phyloP scores from a whole-genome alignment of 2,888 invertebrate species.

The Clistopyga incitator region DNA sequence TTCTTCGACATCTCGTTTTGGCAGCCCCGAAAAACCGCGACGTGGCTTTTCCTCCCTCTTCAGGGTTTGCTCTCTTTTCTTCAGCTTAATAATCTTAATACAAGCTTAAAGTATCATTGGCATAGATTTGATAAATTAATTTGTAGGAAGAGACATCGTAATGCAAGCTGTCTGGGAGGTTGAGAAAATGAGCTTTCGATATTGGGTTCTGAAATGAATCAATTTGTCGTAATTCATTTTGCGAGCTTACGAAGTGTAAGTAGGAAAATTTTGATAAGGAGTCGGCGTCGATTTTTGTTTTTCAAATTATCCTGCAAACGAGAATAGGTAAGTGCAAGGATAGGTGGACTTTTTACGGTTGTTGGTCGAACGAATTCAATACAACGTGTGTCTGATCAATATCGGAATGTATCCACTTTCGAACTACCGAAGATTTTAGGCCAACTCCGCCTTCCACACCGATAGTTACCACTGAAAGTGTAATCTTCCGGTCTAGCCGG shows the following conservation, averaged over 20 bases:
- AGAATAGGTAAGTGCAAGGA: background rate
- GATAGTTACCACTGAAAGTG: conserved; percentile 61
- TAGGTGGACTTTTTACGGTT: conserved; percentile 46
- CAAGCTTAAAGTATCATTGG: conserved; percentile 6
- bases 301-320: background rate
- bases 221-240: conserved; percentile 35
- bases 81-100: conserved; percentile 29
- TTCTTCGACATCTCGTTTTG: conserved; percentile 34
- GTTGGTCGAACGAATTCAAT: conserved; percentile 20
- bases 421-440: conserved; percentile 10
- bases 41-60: background rate
- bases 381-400: conserved; percentile 53
- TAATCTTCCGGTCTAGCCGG: conserved; percentile 34
- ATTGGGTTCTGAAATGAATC: conserved; percentile 24
- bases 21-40: background rate
- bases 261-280: too few relatives aligned
- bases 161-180: background rate
- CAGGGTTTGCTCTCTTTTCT: background rate
- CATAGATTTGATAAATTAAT: conserved; percentile 36
- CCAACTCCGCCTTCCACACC: conserved; percentile 45
- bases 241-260: background rate
- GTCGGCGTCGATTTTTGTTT: too few relatives aligned
- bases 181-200: conserved; percentile 12
- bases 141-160: background rate
- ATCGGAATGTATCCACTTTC: conserved; percentile 51